Evolutionary conservation across 2,888 invertebrate species (phyloP), one percentile per base, ranked within the genome.

Genomic region (Pammene aurita): DNA sequence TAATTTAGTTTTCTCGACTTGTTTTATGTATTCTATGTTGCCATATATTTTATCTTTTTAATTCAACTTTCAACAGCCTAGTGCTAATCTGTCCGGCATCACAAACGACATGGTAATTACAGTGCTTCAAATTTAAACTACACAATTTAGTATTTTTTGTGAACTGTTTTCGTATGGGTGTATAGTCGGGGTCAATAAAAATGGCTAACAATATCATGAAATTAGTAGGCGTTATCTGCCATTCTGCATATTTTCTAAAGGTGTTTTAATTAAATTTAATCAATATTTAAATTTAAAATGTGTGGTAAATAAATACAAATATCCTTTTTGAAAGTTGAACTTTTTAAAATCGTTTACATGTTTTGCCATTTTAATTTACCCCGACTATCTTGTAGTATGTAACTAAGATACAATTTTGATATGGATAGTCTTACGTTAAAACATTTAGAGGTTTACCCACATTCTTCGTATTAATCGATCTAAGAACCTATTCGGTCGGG

Each of bases 351-450:
- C 9, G 38, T 9, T 38, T 38, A 38, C 38, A 38, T 44, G 10
- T 56, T 41, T 38, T 16, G 56, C 58, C 58, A 58, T 44, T 44
- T 57, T n/a, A 5, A 58, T 58, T 44, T 11, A 44, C 42, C 44
- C 58, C 26, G 44, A 58, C 58, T 44, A 58, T 2, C 9, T 13
- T 44, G 7, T 26, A 58, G 44, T 44, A 13, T 42, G 16, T 18
- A 16, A 42, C 42, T 44, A 26, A 44, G 7, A 26, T 34, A 44
- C 26, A 58, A 56, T 18, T 46, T 56, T 60, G 66, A 66, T 60
- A 60, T 66, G 52, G 42, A 52, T 34, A 11, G 14, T 46, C 54
- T 56, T 56, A 41, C 34, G 26, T 58, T 41, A 50, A 48, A 14
- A 41, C 9, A 18, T 9, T 64, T 16, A 16, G 18, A 46, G 18